These are phyloP conservation scores for Caretta caretta DNA, from an alignment of 2,113 vertebrate species.

Conservation along the genomic window DNA sequence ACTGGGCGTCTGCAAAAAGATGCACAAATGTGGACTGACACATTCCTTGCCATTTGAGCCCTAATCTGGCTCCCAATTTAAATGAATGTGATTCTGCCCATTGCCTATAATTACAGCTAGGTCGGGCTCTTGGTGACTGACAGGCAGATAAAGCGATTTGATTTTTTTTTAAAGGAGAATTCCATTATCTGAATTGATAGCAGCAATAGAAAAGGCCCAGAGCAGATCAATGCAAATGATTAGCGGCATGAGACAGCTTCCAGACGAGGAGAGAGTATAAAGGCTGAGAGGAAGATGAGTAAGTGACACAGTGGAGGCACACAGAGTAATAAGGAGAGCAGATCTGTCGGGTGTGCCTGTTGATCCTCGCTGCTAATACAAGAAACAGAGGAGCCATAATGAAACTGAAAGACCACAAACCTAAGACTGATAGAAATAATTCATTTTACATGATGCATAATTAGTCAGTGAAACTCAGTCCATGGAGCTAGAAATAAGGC, in stretches of 20 bases:
- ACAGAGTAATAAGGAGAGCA: background rate
- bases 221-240: background rate
- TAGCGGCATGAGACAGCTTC: constrained; percentile 20
- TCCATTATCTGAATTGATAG: background rate
- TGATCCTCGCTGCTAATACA: constrained; percentile 1
- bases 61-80: background rate
- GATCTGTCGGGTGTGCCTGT: background rate
- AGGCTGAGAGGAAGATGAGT: background rate
- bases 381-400: background rate
- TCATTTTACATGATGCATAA: background rate
- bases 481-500: background rate
- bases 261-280: background rate
- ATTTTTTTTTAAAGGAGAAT: background rate
- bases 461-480: background rate
- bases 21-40: background rate
- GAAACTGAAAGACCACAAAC: background rate
- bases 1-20: background rate
- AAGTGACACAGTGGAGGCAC: background rate
- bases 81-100: background rate
- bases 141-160: accelerated
- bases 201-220: background rate
- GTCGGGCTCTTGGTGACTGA: background rate
- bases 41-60: background rate
- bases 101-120: background rate
- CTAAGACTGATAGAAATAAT: constrained; percentile 6